A percentile compares a stretch with the other conserved stretches of the same genome.
These are phyloP conservation scores for Ditula angustiorana DNA, from an alignment of 2,888 invertebrate species.

Conservation along the genomic window DNA sequence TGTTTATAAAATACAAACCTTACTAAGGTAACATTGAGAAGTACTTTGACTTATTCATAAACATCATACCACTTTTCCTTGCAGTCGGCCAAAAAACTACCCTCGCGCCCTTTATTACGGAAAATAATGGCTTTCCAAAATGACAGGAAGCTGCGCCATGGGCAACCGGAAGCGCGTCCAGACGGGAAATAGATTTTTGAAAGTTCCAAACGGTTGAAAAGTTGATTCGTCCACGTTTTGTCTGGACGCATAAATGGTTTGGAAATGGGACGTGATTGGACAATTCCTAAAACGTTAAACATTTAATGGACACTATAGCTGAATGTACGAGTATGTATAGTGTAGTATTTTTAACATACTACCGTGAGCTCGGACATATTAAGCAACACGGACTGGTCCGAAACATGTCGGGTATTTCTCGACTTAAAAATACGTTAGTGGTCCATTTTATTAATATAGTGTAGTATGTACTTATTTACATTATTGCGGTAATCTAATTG, in stretches of 20 bases:
- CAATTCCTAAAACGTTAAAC: neutral
- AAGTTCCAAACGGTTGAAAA: constrained; percentile 65
- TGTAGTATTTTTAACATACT: no score
- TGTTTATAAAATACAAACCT: no score
- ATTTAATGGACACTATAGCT: no score
- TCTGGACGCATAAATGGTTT: constrained; percentile 13
- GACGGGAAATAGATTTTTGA: constrained; percentile 83
- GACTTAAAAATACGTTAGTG: no score
- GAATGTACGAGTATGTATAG: no score
- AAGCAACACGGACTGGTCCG: no score
- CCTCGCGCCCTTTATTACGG: constrained; percentile 42
- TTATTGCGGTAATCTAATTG: no score
- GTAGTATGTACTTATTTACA: no score
- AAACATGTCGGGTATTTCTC: no score
- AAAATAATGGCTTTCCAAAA: constrained; percentile 66
- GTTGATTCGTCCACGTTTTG: constrained; percentile 45
- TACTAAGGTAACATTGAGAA: no score
- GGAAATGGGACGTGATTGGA: constrained; percentile 10
- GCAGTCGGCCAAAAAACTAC: constrained; percentile 1
- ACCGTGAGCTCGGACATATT: no score
- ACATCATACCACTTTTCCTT: neutral
- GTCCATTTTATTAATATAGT: no score
- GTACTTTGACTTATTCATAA: neutral
- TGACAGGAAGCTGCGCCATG: constrained; percentile 62
- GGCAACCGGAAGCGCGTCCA: constrained; percentile 69